Conservation (phyloP, 1,140 invertebrate genomes). For the Saxidomus purpurata region DNA sequence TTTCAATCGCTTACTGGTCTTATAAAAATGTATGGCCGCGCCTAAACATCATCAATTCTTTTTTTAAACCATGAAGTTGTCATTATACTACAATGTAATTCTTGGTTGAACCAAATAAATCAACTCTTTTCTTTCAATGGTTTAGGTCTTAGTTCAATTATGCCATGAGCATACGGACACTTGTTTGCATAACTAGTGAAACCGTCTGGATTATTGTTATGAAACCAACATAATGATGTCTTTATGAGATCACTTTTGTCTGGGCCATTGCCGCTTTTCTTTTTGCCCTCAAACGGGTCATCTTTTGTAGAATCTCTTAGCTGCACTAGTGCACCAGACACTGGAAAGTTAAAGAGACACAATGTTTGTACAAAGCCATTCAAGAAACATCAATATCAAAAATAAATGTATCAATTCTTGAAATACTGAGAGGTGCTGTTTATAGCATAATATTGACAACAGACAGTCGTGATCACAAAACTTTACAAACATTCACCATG, state of each 20-base stretch:
- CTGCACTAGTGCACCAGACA: slow-evolving; percentile 90
- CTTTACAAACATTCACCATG: no score
- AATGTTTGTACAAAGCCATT: background rate
- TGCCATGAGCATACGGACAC: slow-evolving; percentile 92
- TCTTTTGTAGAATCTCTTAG: slow-evolving; percentile 88
- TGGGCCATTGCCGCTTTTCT: slow-evolving; percentile 67
- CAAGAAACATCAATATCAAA: no score
- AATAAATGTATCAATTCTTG: no score
- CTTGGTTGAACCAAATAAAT: no score
- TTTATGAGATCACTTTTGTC: slow-evolving; percentile 85
- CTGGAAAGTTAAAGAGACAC: slow-evolving; percentile 80
- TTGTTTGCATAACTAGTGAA: slow-evolving; percentile 90
- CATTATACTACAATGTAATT: no score
- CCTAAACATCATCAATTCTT: no score
- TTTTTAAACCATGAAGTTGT: no score
- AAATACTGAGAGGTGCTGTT: no score
- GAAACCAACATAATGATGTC: slow-evolving; percentile 94
- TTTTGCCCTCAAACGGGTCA: slow-evolving; percentile 63
- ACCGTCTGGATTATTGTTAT: slow-evolving; percentile 94
- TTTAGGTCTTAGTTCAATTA: slow-evolving; percentile 72
- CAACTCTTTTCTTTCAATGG: slow-evolving; percentile 18
- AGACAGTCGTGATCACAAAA: no score
- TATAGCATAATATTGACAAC: no score
- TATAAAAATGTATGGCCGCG: no score
- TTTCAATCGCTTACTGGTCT: no score